These are phyloP conservation scores for Ctenicera cuprea DNA, from an alignment of 2,888 invertebrate species.

Conservation along the genomic window DNA sequence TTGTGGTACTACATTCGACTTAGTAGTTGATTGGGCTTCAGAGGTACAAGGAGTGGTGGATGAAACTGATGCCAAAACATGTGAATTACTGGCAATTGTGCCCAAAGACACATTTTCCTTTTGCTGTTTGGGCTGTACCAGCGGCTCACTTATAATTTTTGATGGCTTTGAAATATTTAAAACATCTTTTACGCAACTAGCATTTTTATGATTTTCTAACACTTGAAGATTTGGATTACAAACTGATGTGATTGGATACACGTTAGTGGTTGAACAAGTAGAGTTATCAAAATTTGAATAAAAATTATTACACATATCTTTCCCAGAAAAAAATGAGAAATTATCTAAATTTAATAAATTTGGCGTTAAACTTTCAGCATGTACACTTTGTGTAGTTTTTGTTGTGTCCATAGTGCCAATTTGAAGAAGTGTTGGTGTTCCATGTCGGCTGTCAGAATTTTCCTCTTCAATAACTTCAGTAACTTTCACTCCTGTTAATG, in stretches of 20 bases:
- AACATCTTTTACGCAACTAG: not conserved
- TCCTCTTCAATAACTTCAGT: conserved; percentile 76
- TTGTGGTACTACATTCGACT: conserved; percentile 22
- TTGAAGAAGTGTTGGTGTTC: conserved; percentile 72
- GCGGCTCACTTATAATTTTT: not conserved
- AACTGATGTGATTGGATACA: not conserved
- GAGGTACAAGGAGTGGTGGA: conserved; percentile 6
- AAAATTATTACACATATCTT: conserved; percentile 64
- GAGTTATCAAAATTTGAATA: conserved; percentile 59
- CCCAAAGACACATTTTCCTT: not conserved
- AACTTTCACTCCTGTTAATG: conserved; percentile 74
- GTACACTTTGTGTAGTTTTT: conserved; percentile 64
- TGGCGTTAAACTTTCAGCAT: conserved; percentile 65
- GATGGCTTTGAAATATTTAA: not conserved
- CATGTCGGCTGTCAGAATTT: conserved; percentile 71
- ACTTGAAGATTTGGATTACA: not conserved
- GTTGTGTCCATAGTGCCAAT: conserved; percentile 71
- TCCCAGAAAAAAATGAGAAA: conserved; percentile 68
- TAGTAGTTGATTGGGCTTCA: conserved; percentile 9
- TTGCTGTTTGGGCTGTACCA: not conserved
- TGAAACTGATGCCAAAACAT: not conserved
- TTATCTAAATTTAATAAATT: conserved; percentile 69
- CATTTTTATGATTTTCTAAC: not conserved
- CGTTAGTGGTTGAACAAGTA: conserved; percentile 14
- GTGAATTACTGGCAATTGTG: not conserved